Percentiles rank a stretch among this genome's conserved stretches.
These are phyloP conservation scores for Toxotes lorentzi DNA, from an alignment of 2,797 vertebrate genomes.

Conservation along the genomic window DNA sequence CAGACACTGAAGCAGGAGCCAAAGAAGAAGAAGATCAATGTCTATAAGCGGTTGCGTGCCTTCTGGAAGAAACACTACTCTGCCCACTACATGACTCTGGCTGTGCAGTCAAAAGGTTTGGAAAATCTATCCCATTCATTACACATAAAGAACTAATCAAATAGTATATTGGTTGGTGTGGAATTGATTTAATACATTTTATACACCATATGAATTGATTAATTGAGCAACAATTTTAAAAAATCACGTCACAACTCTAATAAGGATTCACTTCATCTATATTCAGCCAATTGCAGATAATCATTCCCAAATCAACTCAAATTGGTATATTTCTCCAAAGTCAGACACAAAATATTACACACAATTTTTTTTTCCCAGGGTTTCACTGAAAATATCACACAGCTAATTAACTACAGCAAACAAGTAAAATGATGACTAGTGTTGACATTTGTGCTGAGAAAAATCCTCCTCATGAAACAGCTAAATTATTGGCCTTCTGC, in stretches of 20 bases:
- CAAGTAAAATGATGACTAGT: slow-evolving; percentile 52
- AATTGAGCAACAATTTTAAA: slow-evolving; percentile 60
- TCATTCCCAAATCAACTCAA: slow-evolving; percentile 43
- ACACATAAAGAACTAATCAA: background rate
- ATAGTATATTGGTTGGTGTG: slow-evolving; percentile 23
- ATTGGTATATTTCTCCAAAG: slow-evolving; percentile 47
- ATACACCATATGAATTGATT: slow-evolving; percentile 30
- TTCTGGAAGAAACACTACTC: slow-evolving; percentile 97
- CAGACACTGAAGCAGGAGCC: slow-evolving; percentile 95
- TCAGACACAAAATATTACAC: slow-evolving; percentile 38
- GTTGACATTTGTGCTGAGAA: slow-evolving; percentile 60
- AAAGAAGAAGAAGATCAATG: slow-evolving; percentile 93
- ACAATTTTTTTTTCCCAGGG: slow-evolving; percentile 22
- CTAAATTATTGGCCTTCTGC: slow-evolving; percentile 24
- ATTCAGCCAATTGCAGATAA: slow-evolving; percentile 63
- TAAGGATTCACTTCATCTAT: slow-evolving; percentile 46
- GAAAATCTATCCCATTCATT: slow-evolving; percentile 30
- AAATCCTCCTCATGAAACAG: slow-evolving; percentile 29
- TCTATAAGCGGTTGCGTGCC: slow-evolving; percentile 91
- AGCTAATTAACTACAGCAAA: slow-evolving; percentile 57
- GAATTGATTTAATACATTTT: slow-evolving; percentile 38
- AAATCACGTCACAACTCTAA: slow-evolving; percentile 45
- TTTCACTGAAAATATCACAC: slow-evolving; percentile 60
- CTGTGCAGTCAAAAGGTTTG: slow-evolving; percentile 96
- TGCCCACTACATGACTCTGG: slow-evolving; percentile 96